Evolutionary conservation across 2,113 vertebrate genomes (phyloP).

Genomic region (Hippopotamus amphibius): DNA sequence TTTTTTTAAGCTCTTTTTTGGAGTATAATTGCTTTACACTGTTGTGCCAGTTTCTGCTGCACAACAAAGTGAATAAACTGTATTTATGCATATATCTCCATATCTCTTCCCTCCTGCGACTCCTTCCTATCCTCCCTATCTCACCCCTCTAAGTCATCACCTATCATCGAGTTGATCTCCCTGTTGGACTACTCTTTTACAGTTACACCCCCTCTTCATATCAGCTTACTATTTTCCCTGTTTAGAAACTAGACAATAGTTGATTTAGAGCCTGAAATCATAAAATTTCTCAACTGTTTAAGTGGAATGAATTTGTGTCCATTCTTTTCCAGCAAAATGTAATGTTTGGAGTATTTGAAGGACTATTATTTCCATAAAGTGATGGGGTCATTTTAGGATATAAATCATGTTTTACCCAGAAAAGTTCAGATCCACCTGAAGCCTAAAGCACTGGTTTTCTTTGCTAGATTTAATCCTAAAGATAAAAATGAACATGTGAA

Average conservation of each 20-base stretch:
- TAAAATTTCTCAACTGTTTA: background rate
- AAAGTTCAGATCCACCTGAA: background rate
- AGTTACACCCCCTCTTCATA: accelerated
- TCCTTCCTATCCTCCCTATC: no score
- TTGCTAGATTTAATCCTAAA: background rate
- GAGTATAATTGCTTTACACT: no score
- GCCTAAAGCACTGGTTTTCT: background rate
- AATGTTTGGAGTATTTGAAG: background rate
- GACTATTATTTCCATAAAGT: background rate
- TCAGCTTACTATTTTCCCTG: background rate
- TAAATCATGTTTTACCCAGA: background rate
- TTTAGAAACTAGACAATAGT: background rate
- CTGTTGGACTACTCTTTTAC: background rate
- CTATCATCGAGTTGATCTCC: no score
- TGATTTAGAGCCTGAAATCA: background rate
- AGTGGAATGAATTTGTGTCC: background rate
- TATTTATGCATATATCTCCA: no score
- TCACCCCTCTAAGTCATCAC: no score
- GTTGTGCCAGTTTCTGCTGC: no score
- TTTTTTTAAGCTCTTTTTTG: no score
- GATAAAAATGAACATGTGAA: background rate
- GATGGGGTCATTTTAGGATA: background rate
- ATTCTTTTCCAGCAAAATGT: background rate
- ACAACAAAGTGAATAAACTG: no score
- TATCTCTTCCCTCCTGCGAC: no score